Evolutionary conservation across 2,888 invertebrate species (phyloP), one percentile per base, ranked within the genome.

Genomic region (Euclidia mi): DNA sequence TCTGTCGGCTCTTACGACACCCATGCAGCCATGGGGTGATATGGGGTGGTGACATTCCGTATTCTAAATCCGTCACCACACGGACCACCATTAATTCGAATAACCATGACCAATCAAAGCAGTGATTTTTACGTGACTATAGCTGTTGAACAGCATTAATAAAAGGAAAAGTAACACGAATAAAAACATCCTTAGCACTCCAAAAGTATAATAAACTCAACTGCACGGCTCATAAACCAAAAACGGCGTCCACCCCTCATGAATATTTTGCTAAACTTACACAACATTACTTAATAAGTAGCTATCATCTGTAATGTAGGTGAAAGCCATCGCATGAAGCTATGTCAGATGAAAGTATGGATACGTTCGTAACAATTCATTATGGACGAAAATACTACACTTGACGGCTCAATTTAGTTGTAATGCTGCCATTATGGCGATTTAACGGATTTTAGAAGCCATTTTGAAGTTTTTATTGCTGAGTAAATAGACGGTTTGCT

Each of bases 271-370:
- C 41, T 46, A 20, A 46, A 46, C 45, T 73, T 55, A 56, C 59
- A 64, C 61, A 64, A 67, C 59, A 50, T 71, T 64, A 64, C 55
- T 67, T 71, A 72, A 72, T 72, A 56, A 50, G 42, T 49, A 42
- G 59, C 73, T 52, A 65, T 68, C 64, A 66, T 31, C 25, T 56
- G 38, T 62, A 35, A 71, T 53, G 65, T 44, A 48, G 44, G 72
- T 68, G 79, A 80, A 80, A 80, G 80, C 68, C 38, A 65, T 79
- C 60, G 79, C 80, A 79, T 81, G 81, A 66, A 64, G 60, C 67
- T 50, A 71, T 71, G 75, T 62, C 78, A 53, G 68, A 71, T 65
- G 74, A 76, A 78, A 76, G 71, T 70, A 64, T 42, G 67, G 58
- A 67, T 71, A 57, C 46, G 41, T 34, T 47, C 49, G 58, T 55